These are phyloP conservation scores for Chloroclysta siterata DNA, from an alignment of 2,888 invertebrate species.

Conservation along the genomic window DNA sequence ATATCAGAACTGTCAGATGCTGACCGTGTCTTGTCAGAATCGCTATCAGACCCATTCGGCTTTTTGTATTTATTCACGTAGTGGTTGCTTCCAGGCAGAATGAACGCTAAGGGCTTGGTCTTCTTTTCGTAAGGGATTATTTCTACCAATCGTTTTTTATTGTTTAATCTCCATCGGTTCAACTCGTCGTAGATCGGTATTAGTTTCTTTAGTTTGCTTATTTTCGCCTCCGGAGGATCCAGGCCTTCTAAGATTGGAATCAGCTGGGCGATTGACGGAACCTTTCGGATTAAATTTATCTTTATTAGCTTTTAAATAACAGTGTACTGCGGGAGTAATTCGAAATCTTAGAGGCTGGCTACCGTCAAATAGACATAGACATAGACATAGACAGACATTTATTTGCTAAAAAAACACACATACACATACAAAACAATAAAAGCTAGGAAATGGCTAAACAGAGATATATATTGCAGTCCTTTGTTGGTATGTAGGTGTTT, in stretches of 20 bases:
- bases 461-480: too few relatives aligned
- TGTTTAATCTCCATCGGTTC: constrained; percentile 13
- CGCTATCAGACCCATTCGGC: neutral
- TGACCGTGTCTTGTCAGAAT: neutral
- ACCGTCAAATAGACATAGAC: too few relatives aligned
- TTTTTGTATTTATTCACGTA: constrained; percentile 5
- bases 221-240: constrained; percentile 16
- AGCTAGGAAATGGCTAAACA: too few relatives aligned
- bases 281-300: neutral
- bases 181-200: constrained; percentile 22
- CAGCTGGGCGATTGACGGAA: constrained; percentile 15
- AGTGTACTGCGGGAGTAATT: too few relatives aligned
- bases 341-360: too few relatives aligned
- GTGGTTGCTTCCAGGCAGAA: constrained; percentile 5
- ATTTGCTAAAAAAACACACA: too few relatives aligned
- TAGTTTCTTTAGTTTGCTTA: constrained; percentile 20
- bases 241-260: constrained; percentile 22
- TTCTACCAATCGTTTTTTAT: constrained; percentile 11
- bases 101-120: constrained; percentile 20
- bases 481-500: too few relatives aligned
- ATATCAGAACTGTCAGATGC: neutral
- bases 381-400: too few relatives aligned
- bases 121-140: constrained; percentile 20
- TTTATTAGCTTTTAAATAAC: neutral
- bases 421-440: too few relatives aligned